Evolutionary conservation across 2,113 vertebrate genomes (phyloP).

Genomic region (Craseonycteris thonglongyai): DNA sequence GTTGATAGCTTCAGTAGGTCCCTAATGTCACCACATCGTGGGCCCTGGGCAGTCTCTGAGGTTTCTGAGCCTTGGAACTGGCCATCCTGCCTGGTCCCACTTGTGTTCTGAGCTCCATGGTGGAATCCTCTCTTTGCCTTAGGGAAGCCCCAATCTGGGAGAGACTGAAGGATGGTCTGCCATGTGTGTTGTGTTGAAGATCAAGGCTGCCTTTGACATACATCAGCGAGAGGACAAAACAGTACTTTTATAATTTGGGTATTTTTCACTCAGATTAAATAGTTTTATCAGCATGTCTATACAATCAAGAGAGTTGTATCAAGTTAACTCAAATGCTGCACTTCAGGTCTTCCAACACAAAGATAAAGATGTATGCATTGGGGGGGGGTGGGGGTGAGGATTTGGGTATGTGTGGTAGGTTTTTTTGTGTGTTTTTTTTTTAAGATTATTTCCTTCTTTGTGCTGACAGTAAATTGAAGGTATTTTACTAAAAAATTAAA

Average conservation of each 20-base stretch:
- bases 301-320: background rate
- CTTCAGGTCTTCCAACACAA: background rate
- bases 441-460: too few species aligned
- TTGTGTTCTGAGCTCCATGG: too few species aligned
- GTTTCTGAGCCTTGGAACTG: background rate
- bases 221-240: background rate
- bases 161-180: background rate
- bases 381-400: background rate
- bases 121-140: background rate
- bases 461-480: background rate
- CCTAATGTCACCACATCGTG: fast-evolving
- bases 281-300: background rate
- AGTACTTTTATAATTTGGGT: background rate
- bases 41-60: background rate
- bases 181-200: background rate
- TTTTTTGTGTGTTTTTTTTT: background rate
- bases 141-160: too few species aligned
- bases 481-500: background rate
- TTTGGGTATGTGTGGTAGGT: background rate
- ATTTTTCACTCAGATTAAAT: background rate
- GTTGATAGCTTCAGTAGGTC: background rate
- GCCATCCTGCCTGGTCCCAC: too few species aligned
- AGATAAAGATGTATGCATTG: background rate
- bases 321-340: background rate
- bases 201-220: background rate